A percentile compares a stretch with the other conserved stretches of the same genome.
Evolutionary conservation across 2,113 vertebrate species (phyloP).

Genomic region (cattle (Bos taurus)): DNA sequence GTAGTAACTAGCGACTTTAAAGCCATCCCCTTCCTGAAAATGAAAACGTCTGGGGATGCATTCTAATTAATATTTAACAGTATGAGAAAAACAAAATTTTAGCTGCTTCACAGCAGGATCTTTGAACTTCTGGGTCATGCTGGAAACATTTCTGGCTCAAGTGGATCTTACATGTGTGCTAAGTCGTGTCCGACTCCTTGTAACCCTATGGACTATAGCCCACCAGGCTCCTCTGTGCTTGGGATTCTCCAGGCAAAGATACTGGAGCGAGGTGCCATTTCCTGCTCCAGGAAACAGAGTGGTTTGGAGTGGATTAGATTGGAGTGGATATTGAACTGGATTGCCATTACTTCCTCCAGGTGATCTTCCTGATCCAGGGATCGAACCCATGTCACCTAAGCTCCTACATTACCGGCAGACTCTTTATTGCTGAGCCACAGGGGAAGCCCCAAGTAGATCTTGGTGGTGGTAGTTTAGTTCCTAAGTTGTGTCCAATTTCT

Average conservation of each 20-base stretch:
- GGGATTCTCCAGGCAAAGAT: not conserved
- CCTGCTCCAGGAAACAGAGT: not conserved
- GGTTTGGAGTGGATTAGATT: not conserved
- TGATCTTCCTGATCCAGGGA: not conserved
- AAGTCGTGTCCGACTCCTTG: fast-evolving
- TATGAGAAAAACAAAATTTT: not conserved
- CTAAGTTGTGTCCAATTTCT: not conserved
- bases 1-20: not conserved
- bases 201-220: not conserved
- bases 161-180: not conserved
- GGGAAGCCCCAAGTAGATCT: not conserved
- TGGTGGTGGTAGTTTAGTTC: not conserved
- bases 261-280: not conserved
- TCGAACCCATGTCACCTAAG: fast-evolving
- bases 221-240: not conserved
- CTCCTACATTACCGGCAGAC: not conserved
- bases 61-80: not conserved
- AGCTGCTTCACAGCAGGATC: not conserved
- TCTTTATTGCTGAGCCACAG: not conserved
- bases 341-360: not conserved
- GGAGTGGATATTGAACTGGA: not conserved
- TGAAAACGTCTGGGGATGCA: not conserved
- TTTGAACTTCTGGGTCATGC: not conserved
- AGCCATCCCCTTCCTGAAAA: not conserved
- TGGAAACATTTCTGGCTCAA: not conserved